phyloP scores from a whole-genome alignment of 2,888 invertebrate species.

The Sinopyrophorus schimmeli region DNA sequence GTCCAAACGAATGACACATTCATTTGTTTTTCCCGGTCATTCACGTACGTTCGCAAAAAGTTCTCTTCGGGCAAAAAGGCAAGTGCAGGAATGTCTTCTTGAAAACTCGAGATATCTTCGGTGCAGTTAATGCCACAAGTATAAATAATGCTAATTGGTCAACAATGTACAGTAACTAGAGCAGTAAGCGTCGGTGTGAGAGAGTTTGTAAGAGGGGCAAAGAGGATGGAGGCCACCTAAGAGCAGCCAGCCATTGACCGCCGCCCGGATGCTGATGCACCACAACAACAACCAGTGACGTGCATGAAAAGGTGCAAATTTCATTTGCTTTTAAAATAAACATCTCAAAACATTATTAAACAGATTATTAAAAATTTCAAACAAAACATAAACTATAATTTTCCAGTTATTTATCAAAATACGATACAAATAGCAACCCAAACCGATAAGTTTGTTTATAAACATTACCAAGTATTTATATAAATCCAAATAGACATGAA shows the following conservation, averaged over 20 bases:
- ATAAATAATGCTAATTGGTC: constrained; percentile 19
- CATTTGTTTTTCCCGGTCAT: constrained; percentile 14
- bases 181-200: constrained; percentile 22
- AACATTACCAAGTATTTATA: no score
- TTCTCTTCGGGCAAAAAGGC: background rate
- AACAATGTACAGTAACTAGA: constrained; percentile 23
- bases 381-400: no score
- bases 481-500: no score
- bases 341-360: no score
- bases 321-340: no score
- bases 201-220: constrained; percentile 20
- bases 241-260: constrained; percentile 46
- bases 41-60: constrained; percentile 2
- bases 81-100: background rate
- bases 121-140: background rate
- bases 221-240: constrained; percentile 34
- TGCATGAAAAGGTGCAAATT: no score
- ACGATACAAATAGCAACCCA: no score
- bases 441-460: no score
- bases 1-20: constrained; percentile 16
- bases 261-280: constrained; percentile 47
- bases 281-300: constrained; percentile 43
- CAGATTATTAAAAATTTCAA: no score
- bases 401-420: no score
- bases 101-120: background rate